These are phyloP conservation scores for Meloidogyne chitwoodi DNA, from an alignment of 1,140 invertebrate genomes.

Conservation along the genomic window DNA sequence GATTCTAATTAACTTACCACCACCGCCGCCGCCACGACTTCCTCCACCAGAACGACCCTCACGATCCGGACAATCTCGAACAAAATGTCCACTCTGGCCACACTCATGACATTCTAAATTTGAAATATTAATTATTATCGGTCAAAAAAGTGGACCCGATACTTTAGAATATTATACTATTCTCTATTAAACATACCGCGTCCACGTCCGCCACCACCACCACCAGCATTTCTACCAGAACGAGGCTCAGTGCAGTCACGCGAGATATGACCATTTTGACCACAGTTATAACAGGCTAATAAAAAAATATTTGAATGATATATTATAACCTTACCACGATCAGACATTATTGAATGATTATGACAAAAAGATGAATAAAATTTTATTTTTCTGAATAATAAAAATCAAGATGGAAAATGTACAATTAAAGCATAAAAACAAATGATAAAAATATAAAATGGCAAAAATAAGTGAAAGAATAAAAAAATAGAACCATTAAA, in stretches of 20 bases:
- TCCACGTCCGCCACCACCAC: neutral
- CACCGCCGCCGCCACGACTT: neutral
- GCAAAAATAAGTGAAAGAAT: too few species aligned
- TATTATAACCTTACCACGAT: neutral
- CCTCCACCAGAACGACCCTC: constrained; percentile 2
- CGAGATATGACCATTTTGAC: neutral
- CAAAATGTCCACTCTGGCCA: neutral
- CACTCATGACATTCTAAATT: constrained; percentile 1
- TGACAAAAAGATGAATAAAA: neutral
- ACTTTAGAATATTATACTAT: neutral
- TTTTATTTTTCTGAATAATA: neutral
- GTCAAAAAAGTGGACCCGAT: too few species aligned
- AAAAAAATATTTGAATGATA: neutral
- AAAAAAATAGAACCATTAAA: too few species aligned
- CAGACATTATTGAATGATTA: neutral
- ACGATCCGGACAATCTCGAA: neutral
- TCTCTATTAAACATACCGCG: neutral
- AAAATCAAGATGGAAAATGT: too few species aligned
- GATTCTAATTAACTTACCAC: neutral
- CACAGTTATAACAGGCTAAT: constrained; percentile 2
- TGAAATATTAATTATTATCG: too few species aligned
- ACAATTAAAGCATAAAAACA: too few species aligned
- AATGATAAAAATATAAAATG: too few species aligned
- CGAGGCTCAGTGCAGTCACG: neutral
- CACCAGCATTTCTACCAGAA: neutral